phyloP scores from a whole-genome alignment of 2,888 invertebrate genomes.

The Emmelina monodactyla region DNA sequence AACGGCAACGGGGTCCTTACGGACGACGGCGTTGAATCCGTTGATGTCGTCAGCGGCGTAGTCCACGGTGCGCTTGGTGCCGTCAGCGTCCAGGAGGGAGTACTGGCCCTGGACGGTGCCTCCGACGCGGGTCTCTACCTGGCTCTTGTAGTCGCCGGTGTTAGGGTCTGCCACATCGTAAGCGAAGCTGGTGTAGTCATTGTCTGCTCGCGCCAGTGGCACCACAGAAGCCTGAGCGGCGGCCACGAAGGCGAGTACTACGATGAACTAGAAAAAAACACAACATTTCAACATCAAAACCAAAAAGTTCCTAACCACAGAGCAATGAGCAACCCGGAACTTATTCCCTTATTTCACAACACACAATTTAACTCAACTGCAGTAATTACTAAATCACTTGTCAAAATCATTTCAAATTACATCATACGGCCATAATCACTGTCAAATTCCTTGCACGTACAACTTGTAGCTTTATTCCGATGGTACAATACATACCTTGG shows the following conservation, averaged over 20 bases:
- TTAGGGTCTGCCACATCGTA: slow-evolving; percentile 65
- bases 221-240: slow-evolving; percentile 39
- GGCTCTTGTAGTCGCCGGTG: slow-evolving; percentile 67
- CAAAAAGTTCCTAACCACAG: no score
- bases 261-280: slow-evolving; percentile 40
- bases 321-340: no score
- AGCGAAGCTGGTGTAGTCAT: slow-evolving; percentile 58
- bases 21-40: slow-evolving; percentile 67
- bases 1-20: slow-evolving; percentile 51
- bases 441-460: no score
- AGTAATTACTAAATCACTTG: no score
- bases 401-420: no score
- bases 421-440: no score
- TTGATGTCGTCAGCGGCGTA: slow-evolving; percentile 62
- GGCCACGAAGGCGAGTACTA: slow-evolving; percentile 39
- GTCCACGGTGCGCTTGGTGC: slow-evolving; percentile 62
- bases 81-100: slow-evolving; percentile 61
- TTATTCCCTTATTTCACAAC: no score
- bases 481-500: slow-evolving; percentile 28
- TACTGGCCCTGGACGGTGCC: slow-evolving; percentile 61
- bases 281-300: no score
- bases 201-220: slow-evolving; percentile 31
- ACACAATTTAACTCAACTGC: no score
- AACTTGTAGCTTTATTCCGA: no score
- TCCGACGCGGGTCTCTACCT: slow-evolving; percentile 60